A percentile compares a stretch with the other conserved stretches of the same genome.
Evolutionary conservation across 2,797 vertebrate species (phyloP).

Genomic region (Falco berigora): DNA sequence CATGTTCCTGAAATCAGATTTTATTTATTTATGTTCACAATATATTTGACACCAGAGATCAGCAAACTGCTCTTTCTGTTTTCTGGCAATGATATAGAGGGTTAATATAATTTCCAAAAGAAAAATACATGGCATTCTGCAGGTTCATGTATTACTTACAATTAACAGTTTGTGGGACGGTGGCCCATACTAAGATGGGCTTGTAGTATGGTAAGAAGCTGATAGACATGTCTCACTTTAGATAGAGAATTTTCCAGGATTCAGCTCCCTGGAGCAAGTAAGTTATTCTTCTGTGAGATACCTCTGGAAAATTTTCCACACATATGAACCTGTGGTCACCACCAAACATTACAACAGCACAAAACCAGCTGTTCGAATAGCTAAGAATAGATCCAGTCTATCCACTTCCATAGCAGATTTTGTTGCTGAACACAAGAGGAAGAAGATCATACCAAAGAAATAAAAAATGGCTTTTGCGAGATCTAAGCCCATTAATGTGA

Average conservation of each 20-base stretch:
- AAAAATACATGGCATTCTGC: background rate
- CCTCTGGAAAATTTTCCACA: background rate
- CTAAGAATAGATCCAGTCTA: background rate
- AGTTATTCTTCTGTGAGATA: background rate
- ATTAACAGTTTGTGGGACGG: background rate
- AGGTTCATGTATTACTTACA: background rate
- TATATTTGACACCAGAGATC: background rate
- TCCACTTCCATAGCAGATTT: background rate
- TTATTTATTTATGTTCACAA: background rate
- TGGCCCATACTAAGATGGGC: background rate
- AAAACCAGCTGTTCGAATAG: background rate
- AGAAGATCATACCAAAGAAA: background rate
- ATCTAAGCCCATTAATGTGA: background rate
- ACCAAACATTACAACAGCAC: background rate
- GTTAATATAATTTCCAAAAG: background rate
- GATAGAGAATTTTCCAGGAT: background rate
- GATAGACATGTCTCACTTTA: background rate
- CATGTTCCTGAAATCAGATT: background rate
- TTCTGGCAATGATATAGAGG: background rate
- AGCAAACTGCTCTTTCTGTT: background rate
- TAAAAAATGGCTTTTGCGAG: background rate
- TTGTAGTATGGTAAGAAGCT: background rate
- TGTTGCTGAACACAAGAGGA: background rate
- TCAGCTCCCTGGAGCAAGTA: background rate
- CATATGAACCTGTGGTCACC: background rate